These are phyloP conservation scores for Rana temporaria DNA, from an alignment of 2,113 vertebrate genomes.

Conservation along the genomic window DNA sequence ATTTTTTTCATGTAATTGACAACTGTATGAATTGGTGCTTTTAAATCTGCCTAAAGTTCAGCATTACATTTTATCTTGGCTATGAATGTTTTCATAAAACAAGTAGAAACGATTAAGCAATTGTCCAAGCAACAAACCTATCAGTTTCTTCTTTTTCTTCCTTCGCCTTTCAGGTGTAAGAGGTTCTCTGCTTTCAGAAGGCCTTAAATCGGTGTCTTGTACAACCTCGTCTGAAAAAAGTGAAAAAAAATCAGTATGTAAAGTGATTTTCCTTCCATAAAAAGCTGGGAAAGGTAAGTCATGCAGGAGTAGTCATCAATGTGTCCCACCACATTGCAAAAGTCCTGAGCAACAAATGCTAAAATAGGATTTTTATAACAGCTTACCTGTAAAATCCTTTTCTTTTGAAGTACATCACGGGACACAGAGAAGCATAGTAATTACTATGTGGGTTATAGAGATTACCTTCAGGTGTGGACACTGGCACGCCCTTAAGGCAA, in stretches of 20 bases:
- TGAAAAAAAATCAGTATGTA: not conserved
- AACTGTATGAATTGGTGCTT: not conserved
- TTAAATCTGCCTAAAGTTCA: not conserved
- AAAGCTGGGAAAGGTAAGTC: not conserved
- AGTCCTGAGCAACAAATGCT: not conserved
- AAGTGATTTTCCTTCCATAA: not conserved
- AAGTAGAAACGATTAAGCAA: not conserved
- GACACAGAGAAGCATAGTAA: too few species aligned
- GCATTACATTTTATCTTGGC: not conserved
- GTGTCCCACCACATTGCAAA: not conserved
- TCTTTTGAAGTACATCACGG: too few species aligned
- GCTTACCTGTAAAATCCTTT: too few species aligned
- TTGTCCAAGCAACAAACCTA: slow-evolving; percentile 63
- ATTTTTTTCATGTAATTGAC: not conserved
- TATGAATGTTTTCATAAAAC: not conserved
- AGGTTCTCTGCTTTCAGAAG: slow-evolving; percentile 73
- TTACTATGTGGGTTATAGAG: too few species aligned
- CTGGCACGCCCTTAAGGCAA: too few species aligned
- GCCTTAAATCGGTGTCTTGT: slow-evolving; percentile 69
- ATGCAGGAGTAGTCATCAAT: not conserved
- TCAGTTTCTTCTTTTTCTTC: slow-evolving; percentile 82
- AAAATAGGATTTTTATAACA: too few species aligned
- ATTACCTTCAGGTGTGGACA: too few species aligned
- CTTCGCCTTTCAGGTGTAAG: slow-evolving; percentile 78
- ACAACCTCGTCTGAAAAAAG: slow-evolving; percentile 70